These are phyloP conservation scores for Sphaeramia orbicularis DNA, from an alignment of 2,797 vertebrate genomes.

Conservation along the genomic window DNA sequence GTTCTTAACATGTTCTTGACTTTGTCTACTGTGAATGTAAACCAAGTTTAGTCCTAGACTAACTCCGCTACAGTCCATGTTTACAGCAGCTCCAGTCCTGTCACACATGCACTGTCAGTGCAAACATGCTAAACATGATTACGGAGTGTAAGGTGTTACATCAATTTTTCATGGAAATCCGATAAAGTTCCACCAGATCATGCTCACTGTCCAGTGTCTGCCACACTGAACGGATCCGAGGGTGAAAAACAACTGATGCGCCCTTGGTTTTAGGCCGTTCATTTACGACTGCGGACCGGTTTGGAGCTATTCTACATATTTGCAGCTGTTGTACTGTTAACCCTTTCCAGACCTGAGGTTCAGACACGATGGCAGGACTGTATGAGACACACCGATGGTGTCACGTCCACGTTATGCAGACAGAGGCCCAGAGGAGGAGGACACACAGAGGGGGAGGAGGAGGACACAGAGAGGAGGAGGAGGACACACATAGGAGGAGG, in stretches of 20 bases:
- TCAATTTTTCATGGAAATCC: constrained; percentile 68
- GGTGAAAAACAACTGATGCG: constrained; percentile 24
- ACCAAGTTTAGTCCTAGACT: not conserved
- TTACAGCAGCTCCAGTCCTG: constrained; percentile 12
- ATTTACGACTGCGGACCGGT: constrained; percentile 8
- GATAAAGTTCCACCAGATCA: constrained; percentile 56
- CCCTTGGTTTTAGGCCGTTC: not conserved
- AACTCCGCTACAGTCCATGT: constrained; percentile 3
- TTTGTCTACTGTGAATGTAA: no score
- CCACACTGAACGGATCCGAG: constrained; percentile 19
- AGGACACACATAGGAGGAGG: no score
- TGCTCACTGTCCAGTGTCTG: constrained; percentile 43
- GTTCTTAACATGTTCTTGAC: no score
- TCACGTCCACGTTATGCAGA: no score
- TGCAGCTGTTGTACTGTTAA: no score
- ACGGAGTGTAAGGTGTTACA: constrained; percentile 58
- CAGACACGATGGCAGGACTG: no score
- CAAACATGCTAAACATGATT: constrained; percentile 63
- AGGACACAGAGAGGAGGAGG: no score
- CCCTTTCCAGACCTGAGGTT: no score
- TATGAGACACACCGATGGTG: no score
- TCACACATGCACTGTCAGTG: constrained; percentile 20
- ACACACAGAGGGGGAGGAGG: no score
- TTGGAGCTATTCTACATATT: no score
- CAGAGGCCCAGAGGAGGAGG: no score